Conservation (phyloP, 1,140 invertebrate species). For the Ostrea denselamellosa region DNA sequence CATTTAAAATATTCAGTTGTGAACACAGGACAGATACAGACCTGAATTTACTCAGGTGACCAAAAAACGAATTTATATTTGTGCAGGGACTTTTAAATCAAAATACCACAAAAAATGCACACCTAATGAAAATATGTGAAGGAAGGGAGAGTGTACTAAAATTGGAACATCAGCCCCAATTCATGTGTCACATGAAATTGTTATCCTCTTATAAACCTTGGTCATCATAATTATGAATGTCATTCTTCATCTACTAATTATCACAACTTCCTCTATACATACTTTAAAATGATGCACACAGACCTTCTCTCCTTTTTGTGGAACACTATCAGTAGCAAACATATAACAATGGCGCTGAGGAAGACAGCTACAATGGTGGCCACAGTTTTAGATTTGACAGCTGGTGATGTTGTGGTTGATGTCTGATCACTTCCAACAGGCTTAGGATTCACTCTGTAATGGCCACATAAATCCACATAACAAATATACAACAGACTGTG, state of each 20-base stretch:
- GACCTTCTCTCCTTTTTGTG: conserved; percentile 73
- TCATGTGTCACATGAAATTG: background rate
- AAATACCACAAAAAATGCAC: background rate
- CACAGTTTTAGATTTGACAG: conserved; percentile 52
- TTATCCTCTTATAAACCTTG: background rate
- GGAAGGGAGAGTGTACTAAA: background rate
- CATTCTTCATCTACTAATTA: too few relatives aligned
- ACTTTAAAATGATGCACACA: background rate
- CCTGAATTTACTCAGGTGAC: too few relatives aligned
- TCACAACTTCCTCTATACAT: too few relatives aligned
- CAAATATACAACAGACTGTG: too few relatives aligned
- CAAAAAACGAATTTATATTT: too few relatives aligned
- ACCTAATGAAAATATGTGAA: background rate
- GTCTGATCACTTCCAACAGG: background rate
- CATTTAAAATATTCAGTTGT: too few relatives aligned
- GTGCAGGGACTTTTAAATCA: background rate
- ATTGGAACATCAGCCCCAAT: too few relatives aligned
- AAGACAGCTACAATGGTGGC: conserved; percentile 65
- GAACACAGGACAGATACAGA: too few relatives aligned
- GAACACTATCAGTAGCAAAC: conserved; percentile 68
- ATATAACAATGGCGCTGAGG: conserved; percentile 61
- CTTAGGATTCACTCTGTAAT: conserved; percentile 45
- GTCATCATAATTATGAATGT: background rate
- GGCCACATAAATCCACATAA: background rate
- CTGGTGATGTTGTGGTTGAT: background rate